A percentile compares a stretch with the other conserved stretches of the same genome.
Evolutionary conservation across 2,888 invertebrate genomes (phyloP).

Genomic region (Aquatica leii): DNA sequence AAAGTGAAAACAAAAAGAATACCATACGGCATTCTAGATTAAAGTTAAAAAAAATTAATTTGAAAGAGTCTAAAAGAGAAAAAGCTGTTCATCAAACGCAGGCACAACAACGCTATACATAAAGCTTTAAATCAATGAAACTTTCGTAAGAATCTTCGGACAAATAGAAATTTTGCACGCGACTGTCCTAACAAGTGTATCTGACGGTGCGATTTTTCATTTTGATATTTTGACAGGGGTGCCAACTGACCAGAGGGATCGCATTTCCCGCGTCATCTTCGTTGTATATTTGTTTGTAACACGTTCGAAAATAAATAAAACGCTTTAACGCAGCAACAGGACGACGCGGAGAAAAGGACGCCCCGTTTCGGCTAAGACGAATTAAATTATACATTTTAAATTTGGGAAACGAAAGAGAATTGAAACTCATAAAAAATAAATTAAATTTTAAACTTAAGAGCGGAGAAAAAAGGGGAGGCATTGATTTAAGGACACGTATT

Average conservation of each 20-base stretch:
- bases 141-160: not conserved
- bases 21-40: too few species aligned
- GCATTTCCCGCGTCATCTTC: slow-evolving; percentile 27
- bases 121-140: not conserved
- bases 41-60: too few species aligned
- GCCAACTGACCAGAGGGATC: slow-evolving; percentile 52
- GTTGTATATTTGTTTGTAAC: slow-evolving; percentile 34
- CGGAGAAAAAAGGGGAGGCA: slow-evolving; percentile 14
- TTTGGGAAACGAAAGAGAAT: slow-evolving; percentile 1
- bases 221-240: slow-evolving; percentile 58
- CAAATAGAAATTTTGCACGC: slow-evolving; percentile 17
- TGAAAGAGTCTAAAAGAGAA: too few species aligned
- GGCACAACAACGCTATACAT: not conserved
- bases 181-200: slow-evolving; percentile 51
- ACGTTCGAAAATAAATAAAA: slow-evolving; percentile 37
- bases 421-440: slow-evolving; percentile 10
- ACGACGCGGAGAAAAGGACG: slow-evolving; percentile 2
- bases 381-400: too few species aligned
- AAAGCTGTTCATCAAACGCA: too few species aligned
- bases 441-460: slow-evolving; percentile 28
- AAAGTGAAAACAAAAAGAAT: too few species aligned
- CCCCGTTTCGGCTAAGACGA: too few species aligned
- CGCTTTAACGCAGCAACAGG: slow-evolving; percentile 18
- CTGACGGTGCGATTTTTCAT: slow-evolving; percentile 60
- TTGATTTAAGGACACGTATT: slow-evolving; percentile 32